phyloP scores from a whole-genome alignment of 2,113 vertebrate genomes.

The Isichthys henryi region DNA sequence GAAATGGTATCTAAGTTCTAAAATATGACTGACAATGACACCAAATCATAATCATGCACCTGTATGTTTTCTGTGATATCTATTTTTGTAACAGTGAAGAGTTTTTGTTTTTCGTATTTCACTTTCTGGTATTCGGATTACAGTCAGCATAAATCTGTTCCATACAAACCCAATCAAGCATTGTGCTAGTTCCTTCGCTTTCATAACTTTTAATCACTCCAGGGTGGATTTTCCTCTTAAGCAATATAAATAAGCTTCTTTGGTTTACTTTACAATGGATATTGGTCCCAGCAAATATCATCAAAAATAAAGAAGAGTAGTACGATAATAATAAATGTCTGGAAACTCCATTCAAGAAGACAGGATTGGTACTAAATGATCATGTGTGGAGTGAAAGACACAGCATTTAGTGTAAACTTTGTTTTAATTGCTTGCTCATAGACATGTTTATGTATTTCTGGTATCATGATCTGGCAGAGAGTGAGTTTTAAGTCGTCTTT shows the following conservation, averaged over 20 bases:
- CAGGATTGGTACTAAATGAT: not conserved
- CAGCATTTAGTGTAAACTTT: not conserved
- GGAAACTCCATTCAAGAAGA: not conserved
- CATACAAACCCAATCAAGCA: not conserved
- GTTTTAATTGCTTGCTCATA: not conserved
- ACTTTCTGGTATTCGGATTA: not conserved
- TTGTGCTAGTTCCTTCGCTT: not conserved
- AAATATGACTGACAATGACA: too few species aligned
- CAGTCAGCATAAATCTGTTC: not conserved
- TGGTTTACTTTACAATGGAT: not conserved
- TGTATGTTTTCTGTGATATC: too few species aligned
- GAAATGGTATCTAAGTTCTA: too few species aligned
- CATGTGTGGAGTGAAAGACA: not conserved
- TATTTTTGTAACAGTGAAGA: too few species aligned
- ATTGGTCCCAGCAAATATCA: not conserved
- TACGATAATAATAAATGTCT: not conserved
- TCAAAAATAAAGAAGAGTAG: not conserved
- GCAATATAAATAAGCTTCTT: not conserved
- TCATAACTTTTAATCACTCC: not conserved
- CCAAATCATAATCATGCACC: too few species aligned
- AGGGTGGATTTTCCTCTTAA: not conserved
- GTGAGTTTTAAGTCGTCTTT: not conserved
- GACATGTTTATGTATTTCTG: not conserved
- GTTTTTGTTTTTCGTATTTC: not conserved
- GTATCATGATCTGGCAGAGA: not conserved